Evolutionary conservation across 2,888 invertebrate species (phyloP).

Genomic region (Drosophila flavopinicola): DNA sequence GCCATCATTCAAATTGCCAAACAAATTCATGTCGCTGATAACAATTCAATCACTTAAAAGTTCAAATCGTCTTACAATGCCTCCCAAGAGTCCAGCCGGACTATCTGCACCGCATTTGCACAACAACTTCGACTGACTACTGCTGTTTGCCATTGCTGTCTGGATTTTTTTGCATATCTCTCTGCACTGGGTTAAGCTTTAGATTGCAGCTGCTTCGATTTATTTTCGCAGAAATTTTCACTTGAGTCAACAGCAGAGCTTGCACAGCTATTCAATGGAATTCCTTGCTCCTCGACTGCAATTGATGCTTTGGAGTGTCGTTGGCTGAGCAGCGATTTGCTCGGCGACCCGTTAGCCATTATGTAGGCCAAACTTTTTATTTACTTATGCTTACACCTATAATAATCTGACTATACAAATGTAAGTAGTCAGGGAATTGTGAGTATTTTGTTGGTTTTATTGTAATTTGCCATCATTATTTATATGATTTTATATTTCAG

Average conservation of each 20-base stretch:
- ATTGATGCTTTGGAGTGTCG: constrained; percentile 29
- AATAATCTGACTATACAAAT: constrained; percentile 5
- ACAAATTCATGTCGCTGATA: constrained; percentile 59
- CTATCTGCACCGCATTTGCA: constrained; percentile 6
- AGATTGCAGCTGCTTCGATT: constrained; percentile 50
- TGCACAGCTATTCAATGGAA: constrained; percentile 50
- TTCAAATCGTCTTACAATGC: constrained; percentile 62
- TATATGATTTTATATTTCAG: not conserved
- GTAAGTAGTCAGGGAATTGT: not conserved
- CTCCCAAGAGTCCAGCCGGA: constrained; percentile 44
- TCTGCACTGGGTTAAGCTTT: constrained; percentile 30
- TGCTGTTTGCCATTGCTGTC: constrained; percentile 4
- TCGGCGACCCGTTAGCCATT: constrained; percentile 9
- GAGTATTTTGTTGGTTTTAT: not conserved
- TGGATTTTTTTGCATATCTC: constrained; percentile 12
- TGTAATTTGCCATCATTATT: constrained; percentile 13
- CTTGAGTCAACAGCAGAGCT: constrained; percentile 55
- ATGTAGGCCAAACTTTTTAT: constrained; percentile 18
- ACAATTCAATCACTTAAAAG: constrained; percentile 75
- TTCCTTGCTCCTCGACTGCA: constrained; percentile 22
- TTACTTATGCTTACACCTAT: constrained; percentile 19
- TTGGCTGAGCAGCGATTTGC: constrained; percentile 10
- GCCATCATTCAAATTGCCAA: constrained; percentile 49
- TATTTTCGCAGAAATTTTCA: constrained; percentile 47
- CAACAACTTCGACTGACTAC: not conserved